Conservation (phyloP, 2,888 invertebrate genomes). For the Caradrina kadenii region DNA sequence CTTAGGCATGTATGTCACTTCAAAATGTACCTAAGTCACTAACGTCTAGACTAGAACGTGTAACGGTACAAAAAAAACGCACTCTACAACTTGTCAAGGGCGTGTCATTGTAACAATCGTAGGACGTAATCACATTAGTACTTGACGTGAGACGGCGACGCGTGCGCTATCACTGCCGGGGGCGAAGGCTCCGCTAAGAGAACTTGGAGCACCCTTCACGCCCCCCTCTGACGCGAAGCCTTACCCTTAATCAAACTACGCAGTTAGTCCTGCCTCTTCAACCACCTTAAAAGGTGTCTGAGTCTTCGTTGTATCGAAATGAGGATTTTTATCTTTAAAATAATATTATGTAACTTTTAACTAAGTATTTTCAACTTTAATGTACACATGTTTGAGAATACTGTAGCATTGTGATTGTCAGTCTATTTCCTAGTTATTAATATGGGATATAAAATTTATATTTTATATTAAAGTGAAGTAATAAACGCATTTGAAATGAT, state of each 20-base stretch:
- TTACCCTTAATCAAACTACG: conserved; percentile 74
- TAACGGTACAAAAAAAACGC: conserved; percentile 46
- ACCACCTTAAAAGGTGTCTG: conserved; percentile 58
- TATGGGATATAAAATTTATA: neutral
- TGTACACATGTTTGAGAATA: neutral
- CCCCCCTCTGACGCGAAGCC: conserved; percentile 67
- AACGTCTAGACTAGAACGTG: conserved; percentile 47
- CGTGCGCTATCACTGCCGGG: conserved; percentile 78
- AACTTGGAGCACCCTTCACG: conserved; percentile 61
- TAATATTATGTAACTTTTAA: conserved; percentile 3
- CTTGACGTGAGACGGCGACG: conserved; percentile 68
- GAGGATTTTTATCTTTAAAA: conserved; percentile 11
- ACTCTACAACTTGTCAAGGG: conserved; percentile 61
- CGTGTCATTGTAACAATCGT: conserved; percentile 63
- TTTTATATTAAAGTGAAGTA: neutral
- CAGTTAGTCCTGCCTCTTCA: conserved; percentile 62
- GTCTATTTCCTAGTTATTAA: neutral
- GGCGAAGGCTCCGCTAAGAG: conserved; percentile 64
- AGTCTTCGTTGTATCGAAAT: conserved; percentile 55
- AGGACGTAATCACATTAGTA: conserved; percentile 69
- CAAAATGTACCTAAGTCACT: neutral
- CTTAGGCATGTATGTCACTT: neutral
- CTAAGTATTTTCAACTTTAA: conserved; percentile 3
- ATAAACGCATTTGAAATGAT: neutral
- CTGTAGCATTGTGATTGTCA: neutral